Percentiles rank a stretch among this genome's conserved stretches.
These are phyloP conservation scores for Grantiella picta DNA, from an alignment of 2,113 vertebrate species.

Conservation along the genomic window DNA sequence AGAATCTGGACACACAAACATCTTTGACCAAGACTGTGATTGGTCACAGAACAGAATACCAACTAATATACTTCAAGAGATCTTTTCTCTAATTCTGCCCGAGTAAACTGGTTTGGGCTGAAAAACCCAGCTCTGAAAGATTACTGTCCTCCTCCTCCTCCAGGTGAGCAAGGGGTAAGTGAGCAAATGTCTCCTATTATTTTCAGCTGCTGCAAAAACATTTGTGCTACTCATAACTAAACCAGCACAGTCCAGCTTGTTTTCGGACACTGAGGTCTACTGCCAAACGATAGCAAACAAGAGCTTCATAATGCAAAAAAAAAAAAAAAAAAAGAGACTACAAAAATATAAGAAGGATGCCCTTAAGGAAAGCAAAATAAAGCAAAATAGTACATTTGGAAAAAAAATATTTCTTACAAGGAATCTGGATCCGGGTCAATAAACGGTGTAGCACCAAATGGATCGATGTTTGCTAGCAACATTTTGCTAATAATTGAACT, in stretches of 20 bases:
- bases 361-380: neutral
- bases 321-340: neutral
- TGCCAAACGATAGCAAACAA: neutral
- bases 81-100: neutral
- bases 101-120: neutral
- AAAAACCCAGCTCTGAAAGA: neutral
- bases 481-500: constrained; percentile 99
- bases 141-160: neutral
- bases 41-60: neutral
- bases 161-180: neutral
- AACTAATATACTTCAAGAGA: neutral
- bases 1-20: neutral
- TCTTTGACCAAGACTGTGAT: neutral
- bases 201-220: neutral
- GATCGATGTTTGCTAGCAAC: constrained; percentile 95
- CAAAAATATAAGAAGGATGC: neutral
- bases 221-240: neutral
- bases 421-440: constrained; percentile 96
- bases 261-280: neutral
- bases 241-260: neutral
- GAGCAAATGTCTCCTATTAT: neutral
- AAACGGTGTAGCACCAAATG: constrained; percentile 93
- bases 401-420: constrained; percentile 79
- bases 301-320: neutral
- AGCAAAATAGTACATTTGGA: neutral